Percentiles rank a stretch among this genome's conserved stretches.
These are phyloP conservation scores for Aphaenogaster floridana DNA, from an alignment of 1,140 invertebrate genomes.

Conservation along the genomic window DNA sequence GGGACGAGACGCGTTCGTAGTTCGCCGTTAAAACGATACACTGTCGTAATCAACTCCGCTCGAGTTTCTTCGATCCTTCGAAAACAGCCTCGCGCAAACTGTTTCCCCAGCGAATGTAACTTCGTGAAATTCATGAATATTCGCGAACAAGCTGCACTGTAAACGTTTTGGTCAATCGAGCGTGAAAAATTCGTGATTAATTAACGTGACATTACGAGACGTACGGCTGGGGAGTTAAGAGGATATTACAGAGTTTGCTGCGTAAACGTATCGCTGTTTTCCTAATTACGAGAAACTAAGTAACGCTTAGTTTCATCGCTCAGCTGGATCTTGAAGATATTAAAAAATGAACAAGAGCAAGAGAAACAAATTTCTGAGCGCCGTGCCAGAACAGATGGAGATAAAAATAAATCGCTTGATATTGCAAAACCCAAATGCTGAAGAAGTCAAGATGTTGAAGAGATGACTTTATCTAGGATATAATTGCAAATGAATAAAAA, in stretches of 20 bases:
- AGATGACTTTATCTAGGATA: not conserved
- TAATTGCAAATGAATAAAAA: not conserved
- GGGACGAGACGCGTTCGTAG: constrained; percentile 3
- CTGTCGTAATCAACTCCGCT: not conserved
- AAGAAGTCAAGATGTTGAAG: not conserved
- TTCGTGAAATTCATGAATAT: not conserved
- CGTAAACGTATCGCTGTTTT: not conserved
- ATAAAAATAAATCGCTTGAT: not conserved
- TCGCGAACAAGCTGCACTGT: not conserved
- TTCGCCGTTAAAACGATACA: constrained; percentile 36
- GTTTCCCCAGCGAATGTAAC: constrained; percentile 28
- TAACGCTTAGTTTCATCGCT: not conserved
- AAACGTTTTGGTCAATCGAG: constrained; percentile 16
- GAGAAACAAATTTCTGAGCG: not conserved
- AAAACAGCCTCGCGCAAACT: not conserved
- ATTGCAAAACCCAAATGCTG: not conserved
- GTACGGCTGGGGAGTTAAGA: not conserved
- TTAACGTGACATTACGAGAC: constrained; percentile 4
- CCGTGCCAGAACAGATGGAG: not conserved
- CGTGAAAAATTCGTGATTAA: constrained; percentile 38
- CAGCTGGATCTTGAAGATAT: not conserved
- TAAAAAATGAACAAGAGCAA: not conserved
- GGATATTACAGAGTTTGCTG: not conserved
- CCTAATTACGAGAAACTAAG: constrained; percentile 3
- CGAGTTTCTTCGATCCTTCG: constrained; percentile 25